phyloP scores from a whole-genome alignment of 2,797 vertebrate genomes.

The Serranus cabrilla region DNA sequence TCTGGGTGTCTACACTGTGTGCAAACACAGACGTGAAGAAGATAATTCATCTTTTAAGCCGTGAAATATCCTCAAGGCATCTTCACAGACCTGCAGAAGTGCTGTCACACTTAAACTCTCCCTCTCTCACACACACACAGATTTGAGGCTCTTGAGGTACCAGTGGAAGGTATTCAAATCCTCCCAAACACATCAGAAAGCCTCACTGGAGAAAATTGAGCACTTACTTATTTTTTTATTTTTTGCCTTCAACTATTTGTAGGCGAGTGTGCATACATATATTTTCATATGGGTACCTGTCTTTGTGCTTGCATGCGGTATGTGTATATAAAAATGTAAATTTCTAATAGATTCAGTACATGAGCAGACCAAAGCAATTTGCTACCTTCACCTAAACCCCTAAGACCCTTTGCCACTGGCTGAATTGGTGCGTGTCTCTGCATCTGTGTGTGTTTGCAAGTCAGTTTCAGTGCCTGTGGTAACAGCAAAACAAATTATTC shows the following conservation, averaged over 20 bases:
- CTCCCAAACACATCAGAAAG: conserved; percentile 13
- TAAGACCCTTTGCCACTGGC: not conserved
- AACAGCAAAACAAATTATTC: conserved; percentile 20
- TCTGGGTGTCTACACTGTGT: conserved; percentile 31
- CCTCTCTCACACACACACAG: not conserved
- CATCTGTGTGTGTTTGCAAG: conserved; percentile 20
- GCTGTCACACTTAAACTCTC: conserved; percentile 44
- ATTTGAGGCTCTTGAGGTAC: conserved; percentile 10
- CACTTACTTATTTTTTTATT: not conserved
- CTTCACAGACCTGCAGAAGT: conserved; percentile 51
- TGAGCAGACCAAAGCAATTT: conserved; percentile 42
- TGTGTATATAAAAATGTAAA: conserved; percentile 14
- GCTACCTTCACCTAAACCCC: conserved; percentile 6
- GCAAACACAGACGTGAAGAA: conserved; percentile 37
- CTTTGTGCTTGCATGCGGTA: not conserved
- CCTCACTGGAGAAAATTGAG: not conserved
- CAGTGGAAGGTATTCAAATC: conserved; percentile 27
- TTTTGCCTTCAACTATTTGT: not conserved
- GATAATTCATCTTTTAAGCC: conserved; percentile 53
- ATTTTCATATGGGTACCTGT: not conserved
- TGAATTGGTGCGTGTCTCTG: not conserved
- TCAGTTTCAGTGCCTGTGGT: not conserved
- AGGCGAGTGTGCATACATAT: not conserved
- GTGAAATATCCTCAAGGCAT: conserved; percentile 54
- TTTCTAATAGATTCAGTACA: conserved; percentile 9